Evolutionary conservation across 2,797 vertebrate species (phyloP).

Genomic region (Ficedula albicollis): DNA sequence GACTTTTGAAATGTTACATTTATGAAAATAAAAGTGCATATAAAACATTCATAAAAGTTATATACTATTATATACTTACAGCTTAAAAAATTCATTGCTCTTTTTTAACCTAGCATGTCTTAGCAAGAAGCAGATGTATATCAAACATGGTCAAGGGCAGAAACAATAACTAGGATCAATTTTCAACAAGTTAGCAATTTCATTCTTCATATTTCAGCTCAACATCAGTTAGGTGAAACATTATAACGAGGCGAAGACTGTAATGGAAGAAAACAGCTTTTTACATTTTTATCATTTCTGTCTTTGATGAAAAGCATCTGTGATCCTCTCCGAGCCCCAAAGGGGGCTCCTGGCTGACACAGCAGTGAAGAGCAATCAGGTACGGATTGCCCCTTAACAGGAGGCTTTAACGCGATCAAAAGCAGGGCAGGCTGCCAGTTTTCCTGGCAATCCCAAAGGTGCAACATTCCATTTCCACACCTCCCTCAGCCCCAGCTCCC

Average conservation of each 20-base stretch:
- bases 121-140: background rate
- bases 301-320: background rate
- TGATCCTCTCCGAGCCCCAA: background rate
- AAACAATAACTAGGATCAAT: background rate
- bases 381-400: fast-evolving
- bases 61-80: background rate
- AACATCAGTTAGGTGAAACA: background rate
- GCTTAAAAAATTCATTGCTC: background rate
- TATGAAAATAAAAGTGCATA: background rate
- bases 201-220: background rate
- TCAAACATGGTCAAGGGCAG: background rate
- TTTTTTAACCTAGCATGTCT: background rate
- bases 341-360: background rate
- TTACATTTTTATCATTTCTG: background rate
- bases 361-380: background rate
- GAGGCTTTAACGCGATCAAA: background rate
- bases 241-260: background rate
- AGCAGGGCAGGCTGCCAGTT: background rate
- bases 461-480: background rate
- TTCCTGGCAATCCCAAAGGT: background rate
- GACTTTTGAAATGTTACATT: background rate
- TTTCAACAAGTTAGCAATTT: background rate
- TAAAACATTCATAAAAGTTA: background rate
- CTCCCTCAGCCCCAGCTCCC: background rate
- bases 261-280: background rate